Evolutionary conservation across 2,888 invertebrate species (phyloP).

Genomic region (Notodonta ziczac): DNA sequence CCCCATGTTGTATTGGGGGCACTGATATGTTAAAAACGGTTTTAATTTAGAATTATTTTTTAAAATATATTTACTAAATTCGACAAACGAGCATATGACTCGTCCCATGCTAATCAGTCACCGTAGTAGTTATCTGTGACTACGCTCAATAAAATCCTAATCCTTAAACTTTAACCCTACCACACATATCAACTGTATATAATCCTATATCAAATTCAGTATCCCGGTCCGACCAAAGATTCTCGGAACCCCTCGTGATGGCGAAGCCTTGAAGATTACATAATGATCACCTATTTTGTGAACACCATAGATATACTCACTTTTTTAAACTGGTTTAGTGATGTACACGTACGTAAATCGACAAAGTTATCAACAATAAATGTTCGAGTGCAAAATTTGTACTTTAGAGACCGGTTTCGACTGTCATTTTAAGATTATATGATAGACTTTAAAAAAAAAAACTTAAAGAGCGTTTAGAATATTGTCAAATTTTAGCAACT

Average conservation of each 20-base stretch:
- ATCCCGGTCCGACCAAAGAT: conserved; percentile 41
- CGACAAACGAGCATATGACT: too few species aligned
- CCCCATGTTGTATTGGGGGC: background rate
- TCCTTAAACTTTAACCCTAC: background rate
- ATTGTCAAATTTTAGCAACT: too few species aligned
- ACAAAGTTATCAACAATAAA: background rate
- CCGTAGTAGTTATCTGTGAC: too few species aligned
- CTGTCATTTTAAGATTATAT: too few species aligned
- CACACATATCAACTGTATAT: background rate
- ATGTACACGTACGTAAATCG: conserved; percentile 10
- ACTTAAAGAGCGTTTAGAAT: too few species aligned
- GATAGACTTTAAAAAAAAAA: too few species aligned
- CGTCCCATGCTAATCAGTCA: too few species aligned
- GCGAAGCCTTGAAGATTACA: conserved; percentile 61
- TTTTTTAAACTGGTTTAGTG: conserved; percentile 42
- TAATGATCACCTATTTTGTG: conserved; percentile 76
- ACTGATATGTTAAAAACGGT: background rate
- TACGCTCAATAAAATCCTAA: too few species aligned
- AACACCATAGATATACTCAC: conserved; percentile 55
- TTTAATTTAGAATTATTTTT: too few species aligned
- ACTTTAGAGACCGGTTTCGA: too few species aligned
- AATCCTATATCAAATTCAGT: conserved; percentile 15
- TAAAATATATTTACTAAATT: too few species aligned
- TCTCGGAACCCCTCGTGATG: conserved; percentile 51
- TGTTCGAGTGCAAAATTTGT: too few species aligned